A percentile compares a stretch with the other conserved stretches of the same genome.
phyloP scores from a whole-genome alignment of 2,888 invertebrate species.

The Sinopyrophorus schimmeli region DNA sequence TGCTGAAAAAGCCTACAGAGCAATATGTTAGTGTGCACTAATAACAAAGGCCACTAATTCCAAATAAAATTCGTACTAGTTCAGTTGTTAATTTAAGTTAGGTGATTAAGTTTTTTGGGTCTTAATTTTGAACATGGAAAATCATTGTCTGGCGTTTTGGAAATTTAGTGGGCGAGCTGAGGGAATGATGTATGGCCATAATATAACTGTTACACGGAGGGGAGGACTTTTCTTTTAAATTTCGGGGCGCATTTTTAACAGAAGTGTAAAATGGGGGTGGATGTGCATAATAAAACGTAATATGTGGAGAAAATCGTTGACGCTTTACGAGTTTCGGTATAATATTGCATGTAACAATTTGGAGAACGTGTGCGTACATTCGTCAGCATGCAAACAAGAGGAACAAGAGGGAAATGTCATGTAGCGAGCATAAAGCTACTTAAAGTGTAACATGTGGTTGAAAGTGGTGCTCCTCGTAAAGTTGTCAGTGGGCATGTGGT shows the following conservation, averaged over 20 bases:
- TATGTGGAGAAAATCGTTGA: conserved; percentile 30
- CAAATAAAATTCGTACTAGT: too few species aligned
- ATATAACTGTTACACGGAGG: too few species aligned
- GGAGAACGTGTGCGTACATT: conserved; percentile 24
- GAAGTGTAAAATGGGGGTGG: conserved; percentile 12
- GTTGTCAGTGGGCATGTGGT: conserved; percentile 57
- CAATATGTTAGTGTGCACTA: too few species aligned
- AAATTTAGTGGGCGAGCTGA: too few species aligned
- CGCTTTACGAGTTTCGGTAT: conserved; percentile 33
- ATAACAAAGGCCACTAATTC: too few species aligned
- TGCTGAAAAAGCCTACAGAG: too few species aligned
- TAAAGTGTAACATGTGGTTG: conserved; percentile 58
- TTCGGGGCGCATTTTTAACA: conserved; percentile 18
- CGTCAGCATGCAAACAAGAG: conserved; percentile 39
- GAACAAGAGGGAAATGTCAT: conserved; percentile 55
- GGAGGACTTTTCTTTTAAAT: too few species aligned
- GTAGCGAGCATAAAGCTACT: conserved; percentile 56
- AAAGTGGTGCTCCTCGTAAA: conserved; percentile 57
- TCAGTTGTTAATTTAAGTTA: too few species aligned
- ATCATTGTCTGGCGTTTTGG: too few species aligned
- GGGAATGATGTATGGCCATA: too few species aligned
- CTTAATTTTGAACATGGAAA: too few species aligned
- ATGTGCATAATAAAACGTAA: conserved; percentile 29
- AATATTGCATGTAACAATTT: conserved; percentile 38
- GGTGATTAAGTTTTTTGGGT: too few species aligned